Base-by-base conservation (phyloP, 1,140 invertebrate genomes). In the Piezodorus guildinii region DNA sequence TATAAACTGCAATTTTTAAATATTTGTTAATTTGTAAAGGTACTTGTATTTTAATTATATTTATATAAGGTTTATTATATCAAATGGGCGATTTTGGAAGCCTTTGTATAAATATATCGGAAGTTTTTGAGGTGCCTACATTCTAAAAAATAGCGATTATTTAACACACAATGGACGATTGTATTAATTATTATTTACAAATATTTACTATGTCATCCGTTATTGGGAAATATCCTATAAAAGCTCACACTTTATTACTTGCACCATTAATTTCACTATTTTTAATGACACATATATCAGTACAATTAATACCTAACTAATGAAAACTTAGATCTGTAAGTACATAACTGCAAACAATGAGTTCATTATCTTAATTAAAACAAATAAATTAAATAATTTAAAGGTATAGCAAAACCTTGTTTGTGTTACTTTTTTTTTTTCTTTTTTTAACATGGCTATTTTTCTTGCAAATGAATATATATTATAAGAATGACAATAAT, bases 91-190 rank as follows among this genome's bases (percentile, higher is more conserved):
- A 39, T 25, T 44, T 21, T 62, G 62, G 62, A 63, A 63, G 62
- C 62, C 62, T 58, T 63, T 23, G 16, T 63, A 39, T 62, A 60
- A 52, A 21, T 49, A 45, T 45, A 63, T 52, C 45, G 51, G 62
- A 58, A 58, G 54, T 63, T 39, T 49, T 52, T 51, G 56, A 63
- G 17, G 49, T 52, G 39, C 62, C 17, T 39, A 63, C 9, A 2
- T 39, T 63, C 25, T 52, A 63, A 58, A 44, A 39, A 15, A 27
- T 58, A 63, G 51, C 46, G 43, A 16, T 27, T 39, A 17, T 58
- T 44, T 62, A 51, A 34, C 62, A 43, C 49, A 62, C 23, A 62
- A 44, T 58, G 54, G 62, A 63, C 62, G 51, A 63, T 46, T 63
- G 51, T 21, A 51, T 63, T 39, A 39, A 39, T 39, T 49, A 19